These are phyloP conservation scores for Apodemia mormo DNA, from an alignment of 2,888 invertebrate genomes.

Conservation along the genomic window DNA sequence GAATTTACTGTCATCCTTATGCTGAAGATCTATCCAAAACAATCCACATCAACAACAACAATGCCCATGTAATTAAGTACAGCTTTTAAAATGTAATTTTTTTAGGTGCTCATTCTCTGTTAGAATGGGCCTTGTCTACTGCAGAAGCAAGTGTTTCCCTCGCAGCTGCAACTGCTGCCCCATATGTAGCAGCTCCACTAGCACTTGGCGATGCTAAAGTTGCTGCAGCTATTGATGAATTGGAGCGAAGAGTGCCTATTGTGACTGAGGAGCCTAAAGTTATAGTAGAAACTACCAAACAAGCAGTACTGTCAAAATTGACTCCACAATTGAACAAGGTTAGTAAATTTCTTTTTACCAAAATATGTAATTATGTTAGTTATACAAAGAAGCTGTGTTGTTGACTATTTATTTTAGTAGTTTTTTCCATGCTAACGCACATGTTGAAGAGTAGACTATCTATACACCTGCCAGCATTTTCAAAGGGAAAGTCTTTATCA, in stretches of 20 bases:
- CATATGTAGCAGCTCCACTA: conserved; percentile 77
- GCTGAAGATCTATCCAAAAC: no score
- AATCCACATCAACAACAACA: no score
- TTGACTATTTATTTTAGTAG: no score
- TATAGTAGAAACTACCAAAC: conserved; percentile 79
- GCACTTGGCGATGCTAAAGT: conserved; percentile 84
- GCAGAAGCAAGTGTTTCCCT: conserved; percentile 84
- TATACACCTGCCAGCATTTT: no score
- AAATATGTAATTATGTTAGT: no score
- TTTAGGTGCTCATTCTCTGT: conserved; percentile 83
- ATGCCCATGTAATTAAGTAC: no score
- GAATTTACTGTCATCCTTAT: not conserved
- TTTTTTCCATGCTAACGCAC: no score
- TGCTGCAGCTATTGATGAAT: conserved; percentile 84
- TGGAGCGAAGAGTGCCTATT: conserved; percentile 85
- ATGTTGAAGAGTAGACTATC: no score
- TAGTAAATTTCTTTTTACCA: conserved; percentile 26
- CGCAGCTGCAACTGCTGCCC: conserved; percentile 84
- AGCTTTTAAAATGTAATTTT: not conserved
- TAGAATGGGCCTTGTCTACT: conserved; percentile 86
- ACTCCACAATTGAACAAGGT: conserved; percentile 81
- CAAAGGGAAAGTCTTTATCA: no score
- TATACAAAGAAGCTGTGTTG: no score
- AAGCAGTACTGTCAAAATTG: conserved; percentile 80
- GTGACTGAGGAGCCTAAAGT: conserved; percentile 85